These are phyloP conservation scores for Drosophila arizonae DNA, from an alignment of 1,140 invertebrate genomes.

Conservation along the genomic window DNA sequence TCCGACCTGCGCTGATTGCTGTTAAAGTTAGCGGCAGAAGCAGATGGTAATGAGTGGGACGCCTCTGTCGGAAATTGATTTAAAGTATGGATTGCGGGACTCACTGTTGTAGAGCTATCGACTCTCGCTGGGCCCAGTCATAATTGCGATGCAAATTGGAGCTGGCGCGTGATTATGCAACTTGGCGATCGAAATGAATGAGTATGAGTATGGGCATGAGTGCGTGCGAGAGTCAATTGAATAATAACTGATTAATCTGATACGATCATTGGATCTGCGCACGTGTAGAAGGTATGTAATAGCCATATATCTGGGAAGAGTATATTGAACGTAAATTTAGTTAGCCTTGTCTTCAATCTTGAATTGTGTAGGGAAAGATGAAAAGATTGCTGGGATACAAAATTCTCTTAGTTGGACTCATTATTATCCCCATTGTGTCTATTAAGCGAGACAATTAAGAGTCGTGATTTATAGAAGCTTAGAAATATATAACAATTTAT, in stretches of 20 bases:
- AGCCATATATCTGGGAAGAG: no score
- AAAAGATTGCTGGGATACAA: no score
- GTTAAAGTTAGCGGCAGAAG: conserved; percentile 53
- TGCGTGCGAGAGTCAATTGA: not conserved
- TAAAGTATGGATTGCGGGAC: conserved; percentile 44
- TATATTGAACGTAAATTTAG: no score
- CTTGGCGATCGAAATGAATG: not conserved
- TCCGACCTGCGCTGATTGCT: conserved; percentile 69
- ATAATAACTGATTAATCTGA: not conserved
- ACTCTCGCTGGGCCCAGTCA: not conserved
- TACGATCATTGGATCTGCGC: no score
- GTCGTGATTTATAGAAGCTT: conserved; percentile 35
- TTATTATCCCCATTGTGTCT: no score
- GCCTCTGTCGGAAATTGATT: conserved; percentile 51
- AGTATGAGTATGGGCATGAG: not conserved
- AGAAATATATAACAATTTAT: conserved; percentile 79
- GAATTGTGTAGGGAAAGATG: no score
- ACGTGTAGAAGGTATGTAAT: no score
- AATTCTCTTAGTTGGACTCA: no score
- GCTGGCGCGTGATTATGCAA: conserved; percentile 21
- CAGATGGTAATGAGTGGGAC: conserved; percentile 47
- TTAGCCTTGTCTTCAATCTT: no score
- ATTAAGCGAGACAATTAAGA: not conserved
- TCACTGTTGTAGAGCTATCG: not conserved
- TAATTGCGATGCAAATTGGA: conserved; percentile 36